These are phyloP conservation scores for Heliopora coerulea DNA, from an alignment of 92 coral and sea anemone genomes.

Conservation along the genomic window DNA sequence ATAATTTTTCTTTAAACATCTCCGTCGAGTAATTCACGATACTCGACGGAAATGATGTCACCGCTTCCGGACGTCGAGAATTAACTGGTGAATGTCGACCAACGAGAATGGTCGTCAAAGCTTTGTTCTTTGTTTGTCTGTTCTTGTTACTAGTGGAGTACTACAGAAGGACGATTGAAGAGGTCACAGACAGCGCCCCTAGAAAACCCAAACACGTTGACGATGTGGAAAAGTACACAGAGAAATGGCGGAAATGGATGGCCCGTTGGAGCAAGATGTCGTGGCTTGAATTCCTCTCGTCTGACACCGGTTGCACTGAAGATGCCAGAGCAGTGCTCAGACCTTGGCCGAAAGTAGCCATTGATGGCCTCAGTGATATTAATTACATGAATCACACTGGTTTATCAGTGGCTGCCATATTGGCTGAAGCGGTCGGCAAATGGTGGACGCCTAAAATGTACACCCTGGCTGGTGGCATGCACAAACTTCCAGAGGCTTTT, in stretches of 20 bases:
- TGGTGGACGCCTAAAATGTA: constrained; percentile 35
- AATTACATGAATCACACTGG: neutral
- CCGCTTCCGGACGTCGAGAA: too few species aligned
- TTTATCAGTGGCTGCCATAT: constrained; percentile 1
- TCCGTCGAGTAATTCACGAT: neutral
- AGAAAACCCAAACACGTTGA: neutral
- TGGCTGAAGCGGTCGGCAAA: constrained; percentile 25
- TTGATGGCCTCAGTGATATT: constrained; percentile 17
- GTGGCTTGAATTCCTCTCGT: constrained; percentile 9
- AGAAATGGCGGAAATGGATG: constrained; percentile 32
- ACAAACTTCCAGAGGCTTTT: constrained; percentile 23
- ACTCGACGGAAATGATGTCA: too few species aligned
- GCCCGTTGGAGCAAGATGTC: constrained; percentile 40
- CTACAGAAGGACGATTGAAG: constrained; percentile 16
- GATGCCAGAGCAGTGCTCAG: neutral
- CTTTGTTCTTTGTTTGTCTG: neutral
- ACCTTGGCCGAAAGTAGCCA: constrained; percentile 39
- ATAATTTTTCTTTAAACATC: neutral
- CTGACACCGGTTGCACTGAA: neutral
- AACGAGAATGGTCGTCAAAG: too few species aligned
- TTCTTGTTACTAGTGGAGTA: constrained; percentile 11
- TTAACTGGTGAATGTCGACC: too few species aligned
- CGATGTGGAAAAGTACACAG: constrained; percentile 17
- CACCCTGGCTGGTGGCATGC: constrained; percentile 25
- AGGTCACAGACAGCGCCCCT: constrained; percentile 20